Evolutionary conservation across 2,113 vertebrate genomes (phyloP).

Genomic region (Microtus pennsylvanicus): DNA sequence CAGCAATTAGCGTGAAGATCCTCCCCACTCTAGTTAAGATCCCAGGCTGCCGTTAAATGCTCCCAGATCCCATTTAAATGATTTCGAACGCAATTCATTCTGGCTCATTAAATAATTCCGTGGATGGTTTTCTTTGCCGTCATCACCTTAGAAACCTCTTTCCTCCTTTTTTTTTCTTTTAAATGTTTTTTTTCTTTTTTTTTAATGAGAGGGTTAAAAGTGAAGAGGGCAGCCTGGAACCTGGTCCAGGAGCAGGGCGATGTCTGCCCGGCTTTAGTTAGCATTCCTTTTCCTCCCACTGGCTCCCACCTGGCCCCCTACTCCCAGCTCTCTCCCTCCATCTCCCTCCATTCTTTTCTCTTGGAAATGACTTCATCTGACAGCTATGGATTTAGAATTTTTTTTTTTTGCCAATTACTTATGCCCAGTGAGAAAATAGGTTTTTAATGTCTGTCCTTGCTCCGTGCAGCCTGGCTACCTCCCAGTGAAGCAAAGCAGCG

Average conservation of each 20-base stretch:
- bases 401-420: constrained; percentile 77
- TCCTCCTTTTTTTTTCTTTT: constrained; percentile 32
- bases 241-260: background rate
- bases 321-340: constrained; percentile 47
- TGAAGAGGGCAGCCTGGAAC: background rate
- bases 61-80: constrained; percentile 91
- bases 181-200: background rate
- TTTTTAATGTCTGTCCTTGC: constrained; percentile 75
- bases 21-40: constrained; percentile 90
- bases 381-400: constrained; percentile 75
- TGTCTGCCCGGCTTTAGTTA: background rate
- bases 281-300: background rate
- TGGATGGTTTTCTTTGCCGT: constrained; percentile 83
- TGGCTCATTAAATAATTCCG: constrained; percentile 90
- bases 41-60: constrained; percentile 89
- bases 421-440: constrained; percentile 73
- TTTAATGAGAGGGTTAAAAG: background rate
- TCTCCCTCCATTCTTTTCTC: constrained; percentile 51
- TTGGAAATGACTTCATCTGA: constrained; percentile 75
- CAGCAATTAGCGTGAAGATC: constrained; percentile 89
- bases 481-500: accelerated
- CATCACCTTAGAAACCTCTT: constrained; percentile 85
- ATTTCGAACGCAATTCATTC: constrained; percentile 91
- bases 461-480: constrained; percentile 37
- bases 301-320: background rate